A percentile compares a stretch with the other conserved stretches of the same genome.
These are phyloP conservation scores for Notoglanidium macrostoma DNA, from an alignment of 2,797 vertebrate species.

Conservation along the genomic window DNA sequence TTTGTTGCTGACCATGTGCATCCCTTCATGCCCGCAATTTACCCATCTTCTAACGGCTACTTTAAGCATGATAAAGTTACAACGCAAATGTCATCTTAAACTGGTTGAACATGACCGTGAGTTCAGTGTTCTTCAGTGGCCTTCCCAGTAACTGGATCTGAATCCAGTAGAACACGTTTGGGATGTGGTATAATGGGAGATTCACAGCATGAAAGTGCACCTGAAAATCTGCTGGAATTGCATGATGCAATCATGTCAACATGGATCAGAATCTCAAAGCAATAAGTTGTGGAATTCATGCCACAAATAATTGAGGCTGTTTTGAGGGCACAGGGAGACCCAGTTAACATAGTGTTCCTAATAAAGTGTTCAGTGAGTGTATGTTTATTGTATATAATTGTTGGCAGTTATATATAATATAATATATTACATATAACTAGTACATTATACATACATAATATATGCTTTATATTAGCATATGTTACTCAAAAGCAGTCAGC, in stretches of 20 bases:
- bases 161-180: too few relatives aligned
- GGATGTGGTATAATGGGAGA: too few relatives aligned
- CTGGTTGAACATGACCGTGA: neutral
- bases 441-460: too few relatives aligned
- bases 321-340: neutral
- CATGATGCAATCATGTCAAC: too few relatives aligned
- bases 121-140: too few relatives aligned
- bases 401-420: neutral
- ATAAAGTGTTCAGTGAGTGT: neutral
- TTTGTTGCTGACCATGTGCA: too few relatives aligned
- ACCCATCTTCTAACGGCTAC: neutral
- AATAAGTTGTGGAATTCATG: neutral
- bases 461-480: too few relatives aligned
- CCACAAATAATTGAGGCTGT: neutral
- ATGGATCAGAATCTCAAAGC: neutral
- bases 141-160: too few relatives aligned
- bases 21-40: too few relatives aligned
- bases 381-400: neutral
- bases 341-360: neutral
- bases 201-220: too few relatives aligned
- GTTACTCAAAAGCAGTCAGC: neutral
- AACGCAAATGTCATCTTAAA: neutral
- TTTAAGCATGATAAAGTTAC: neutral
- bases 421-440: too few relatives aligned
- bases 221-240: too few relatives aligned